Conservation (phyloP, 2,888 invertebrate species). For the Acrocera orbiculus region DNA sequence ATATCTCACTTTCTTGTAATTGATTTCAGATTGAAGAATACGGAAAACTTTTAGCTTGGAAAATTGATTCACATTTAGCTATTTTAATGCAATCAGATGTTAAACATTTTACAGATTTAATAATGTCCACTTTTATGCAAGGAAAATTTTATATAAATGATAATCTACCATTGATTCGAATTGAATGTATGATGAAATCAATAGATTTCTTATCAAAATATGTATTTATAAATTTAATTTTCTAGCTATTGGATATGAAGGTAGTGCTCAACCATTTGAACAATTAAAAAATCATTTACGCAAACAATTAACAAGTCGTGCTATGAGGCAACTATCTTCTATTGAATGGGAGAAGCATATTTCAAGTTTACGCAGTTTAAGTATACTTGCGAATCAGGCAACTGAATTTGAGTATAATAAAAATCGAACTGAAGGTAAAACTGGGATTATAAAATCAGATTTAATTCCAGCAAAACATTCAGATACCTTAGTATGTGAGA, state of each 20-base stretch:
- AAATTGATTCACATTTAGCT: slow-evolving; percentile 53
- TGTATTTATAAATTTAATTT: slow-evolving; percentile 12
- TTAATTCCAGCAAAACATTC: slow-evolving; percentile 18
- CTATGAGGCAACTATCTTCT: slow-evolving; percentile 18
- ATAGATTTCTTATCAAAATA: background rate
- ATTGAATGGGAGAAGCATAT: slow-evolving; percentile 29
- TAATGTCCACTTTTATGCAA: slow-evolving; percentile 53
- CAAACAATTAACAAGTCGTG: slow-evolving; percentile 27
- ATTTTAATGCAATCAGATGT: slow-evolving; percentile 61
- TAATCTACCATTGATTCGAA: slow-evolving; percentile 51
- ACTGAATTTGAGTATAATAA: slow-evolving; percentile 27
- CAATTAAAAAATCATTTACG: slow-evolving; percentile 30
- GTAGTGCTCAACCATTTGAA: slow-evolving; percentile 37
- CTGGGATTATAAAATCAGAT: slow-evolving; percentile 22
- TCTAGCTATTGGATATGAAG: slow-evolving; percentile 41
- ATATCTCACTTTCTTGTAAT: too few relatives aligned
- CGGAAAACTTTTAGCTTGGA: slow-evolving; percentile 66
- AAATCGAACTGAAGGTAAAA: slow-evolving; percentile 24
- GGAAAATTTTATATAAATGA: slow-evolving; percentile 59
- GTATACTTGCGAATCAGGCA: slow-evolving; percentile 28
- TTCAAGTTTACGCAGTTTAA: slow-evolving; percentile 23
- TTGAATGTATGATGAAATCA: slow-evolving; percentile 47
- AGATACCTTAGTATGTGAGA: slow-evolving; percentile 7
- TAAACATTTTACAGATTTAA: slow-evolving; percentile 47
- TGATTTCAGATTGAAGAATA: slow-evolving; percentile 57